A percentile compares a stretch with the other conserved stretches of the same genome.
Evolutionary conservation across 35 echinoderm and acorn worm genomes (phyloP).

Genomic region (Eucidaris tribuloides): DNA sequence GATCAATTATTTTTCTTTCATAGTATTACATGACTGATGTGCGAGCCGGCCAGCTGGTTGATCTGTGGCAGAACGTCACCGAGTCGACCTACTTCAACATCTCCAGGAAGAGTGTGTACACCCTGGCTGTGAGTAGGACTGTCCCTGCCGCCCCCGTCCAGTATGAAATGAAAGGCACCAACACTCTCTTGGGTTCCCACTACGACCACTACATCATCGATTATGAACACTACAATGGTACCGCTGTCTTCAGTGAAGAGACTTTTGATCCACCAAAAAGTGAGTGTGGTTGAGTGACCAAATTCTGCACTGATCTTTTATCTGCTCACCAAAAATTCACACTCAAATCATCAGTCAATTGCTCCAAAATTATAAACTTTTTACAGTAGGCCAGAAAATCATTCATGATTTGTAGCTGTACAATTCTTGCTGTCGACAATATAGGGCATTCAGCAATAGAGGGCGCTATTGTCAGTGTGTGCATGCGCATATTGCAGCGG

Average conservation of each 20-base stretch:
- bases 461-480: too few species aligned
- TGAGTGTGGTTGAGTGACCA: too few species aligned
- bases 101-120: conserved; percentile 58
- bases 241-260: not conserved
- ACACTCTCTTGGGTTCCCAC: conserved; percentile 79
- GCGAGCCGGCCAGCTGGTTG: not conserved
- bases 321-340: too few species aligned
- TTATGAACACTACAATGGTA: conserved; percentile 58
- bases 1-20: too few species aligned
- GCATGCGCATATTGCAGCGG: too few species aligned
- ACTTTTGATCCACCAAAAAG: conserved; percentile 60
- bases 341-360: too few species aligned
- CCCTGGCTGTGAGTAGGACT: conserved; percentile 33
- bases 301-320: too few species aligned
- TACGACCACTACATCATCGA: conserved; percentile 84
- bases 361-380: too few species aligned
- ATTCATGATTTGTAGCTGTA: too few species aligned
- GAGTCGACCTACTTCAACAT: not conserved
- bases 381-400: too few species aligned
- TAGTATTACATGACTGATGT: not conserved
- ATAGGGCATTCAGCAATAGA: too few species aligned
- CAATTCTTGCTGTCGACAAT: too few species aligned
- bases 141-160: conserved; percentile 42
- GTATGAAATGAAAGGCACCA: conserved; percentile 81
- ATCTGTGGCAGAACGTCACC: conserved; percentile 14